These are phyloP conservation scores for Mylabris sibirica DNA, from an alignment of 2,888 invertebrate species.

Conservation along the genomic window DNA sequence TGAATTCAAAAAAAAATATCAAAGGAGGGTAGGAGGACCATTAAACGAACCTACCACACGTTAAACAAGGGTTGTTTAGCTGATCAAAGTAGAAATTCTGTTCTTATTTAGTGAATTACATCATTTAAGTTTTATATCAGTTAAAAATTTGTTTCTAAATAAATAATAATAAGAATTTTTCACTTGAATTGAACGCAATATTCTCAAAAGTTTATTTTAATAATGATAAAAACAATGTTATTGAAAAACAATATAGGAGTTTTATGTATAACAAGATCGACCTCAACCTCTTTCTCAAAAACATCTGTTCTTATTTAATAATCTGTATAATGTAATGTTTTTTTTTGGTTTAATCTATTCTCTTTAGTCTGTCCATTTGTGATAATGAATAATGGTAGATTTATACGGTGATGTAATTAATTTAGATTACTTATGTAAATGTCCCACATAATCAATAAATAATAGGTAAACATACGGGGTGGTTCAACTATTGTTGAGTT, in stretches of 20 bases:
- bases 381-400: background rate
- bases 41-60: too few relatives aligned
- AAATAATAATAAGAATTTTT: background rate
- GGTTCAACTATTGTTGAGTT: too few relatives aligned
- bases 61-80: too few relatives aligned
- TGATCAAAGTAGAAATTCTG: too few relatives aligned
- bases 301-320: background rate
- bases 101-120: too few relatives aligned
- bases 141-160: background rate
- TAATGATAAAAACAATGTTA: background rate
- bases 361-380: background rate
- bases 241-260: background rate
- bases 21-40: too few relatives aligned
- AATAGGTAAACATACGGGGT: background rate
- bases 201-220: constrained; percentile 4
- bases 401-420: background rate
- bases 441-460: too few relatives aligned
- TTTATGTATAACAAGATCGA: constrained; percentile 1
- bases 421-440: background rate
- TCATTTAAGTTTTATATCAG: too few relatives aligned
- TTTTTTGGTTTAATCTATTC: background rate
- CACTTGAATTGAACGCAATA: background rate
- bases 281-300: constrained; percentile 13
- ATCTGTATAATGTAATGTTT: background rate
- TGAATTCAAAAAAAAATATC: background rate